These are phyloP conservation scores for Amniataba percoides DNA, from an alignment of 2,797 vertebrate species.

Conservation along the genomic window DNA sequence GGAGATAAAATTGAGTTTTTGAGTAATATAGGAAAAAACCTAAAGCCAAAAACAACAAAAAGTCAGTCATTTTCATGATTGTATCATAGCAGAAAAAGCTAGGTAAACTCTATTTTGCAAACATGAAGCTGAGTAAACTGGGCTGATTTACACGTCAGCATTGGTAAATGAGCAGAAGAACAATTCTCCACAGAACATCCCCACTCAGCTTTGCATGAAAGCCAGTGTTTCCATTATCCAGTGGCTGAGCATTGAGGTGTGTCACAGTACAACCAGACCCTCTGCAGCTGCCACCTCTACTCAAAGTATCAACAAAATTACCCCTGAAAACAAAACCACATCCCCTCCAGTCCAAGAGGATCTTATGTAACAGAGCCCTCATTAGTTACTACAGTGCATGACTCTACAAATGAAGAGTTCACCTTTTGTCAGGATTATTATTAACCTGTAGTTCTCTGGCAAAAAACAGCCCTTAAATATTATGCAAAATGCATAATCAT, in stretches of 20 bases:
- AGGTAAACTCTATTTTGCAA: neutral
- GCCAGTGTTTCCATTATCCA: constrained; percentile 25
- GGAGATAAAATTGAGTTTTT: neutral
- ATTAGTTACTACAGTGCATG: constrained; percentile 25
- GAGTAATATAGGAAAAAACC: neutral
- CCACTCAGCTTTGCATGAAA: constrained; percentile 30
- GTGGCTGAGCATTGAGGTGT: constrained; percentile 40
- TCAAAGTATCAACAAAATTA: constrained; percentile 23
- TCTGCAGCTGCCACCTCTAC: constrained; percentile 52
- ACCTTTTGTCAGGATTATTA: constrained; percentile 3
- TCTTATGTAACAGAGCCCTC: constrained; percentile 23
- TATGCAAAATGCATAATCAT: neutral
- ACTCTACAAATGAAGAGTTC: neutral
- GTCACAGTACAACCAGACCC: constrained; percentile 36
- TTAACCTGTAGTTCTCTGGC: neutral
- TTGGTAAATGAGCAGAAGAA: constrained; percentile 15
- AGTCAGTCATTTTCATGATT: neutral
- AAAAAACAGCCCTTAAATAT: neutral
- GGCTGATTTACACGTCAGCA: neutral
- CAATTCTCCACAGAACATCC: constrained; percentile 3
- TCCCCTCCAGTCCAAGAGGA: constrained; percentile 15
- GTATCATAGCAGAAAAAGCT: neutral
- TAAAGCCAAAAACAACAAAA: neutral
- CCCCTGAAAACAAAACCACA: constrained; percentile 34
- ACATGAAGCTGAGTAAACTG: neutral